A percentile compares a stretch with the other conserved stretches of the same genome.
Conservation (phyloP, 2,888 invertebrate species). For the Mimumesa dahlbomi region DNA sequence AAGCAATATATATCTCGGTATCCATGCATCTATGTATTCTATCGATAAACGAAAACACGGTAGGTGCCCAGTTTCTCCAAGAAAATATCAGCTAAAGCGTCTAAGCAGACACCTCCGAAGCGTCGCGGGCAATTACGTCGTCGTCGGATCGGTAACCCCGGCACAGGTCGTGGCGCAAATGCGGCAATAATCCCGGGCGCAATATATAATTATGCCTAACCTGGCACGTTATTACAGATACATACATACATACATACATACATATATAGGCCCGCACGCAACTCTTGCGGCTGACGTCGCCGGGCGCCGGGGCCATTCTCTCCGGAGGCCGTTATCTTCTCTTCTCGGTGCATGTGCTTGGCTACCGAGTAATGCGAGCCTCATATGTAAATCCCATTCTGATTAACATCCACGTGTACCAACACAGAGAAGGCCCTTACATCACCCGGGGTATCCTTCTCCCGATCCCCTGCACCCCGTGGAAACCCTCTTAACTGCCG, state of each 20-base stretch:
- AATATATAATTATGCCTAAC: slow-evolving; percentile 69
- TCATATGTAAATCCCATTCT: slow-evolving; percentile 77
- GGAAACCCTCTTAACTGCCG: slow-evolving; percentile 49
- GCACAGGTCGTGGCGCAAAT: slow-evolving; percentile 55
- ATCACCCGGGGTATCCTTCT: slow-evolving; percentile 49
- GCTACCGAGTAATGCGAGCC: slow-evolving; percentile 71
- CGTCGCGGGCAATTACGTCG: slow-evolving; percentile 21
- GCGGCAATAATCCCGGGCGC: slow-evolving; percentile 56
- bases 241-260: no score
- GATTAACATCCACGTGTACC: slow-evolving; percentile 74
- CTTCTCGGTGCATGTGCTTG: slow-evolving; percentile 71
- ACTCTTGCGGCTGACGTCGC: slow-evolving; percentile 48
- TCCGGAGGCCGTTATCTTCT: slow-evolving; percentile 71
- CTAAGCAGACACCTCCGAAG: background rate
- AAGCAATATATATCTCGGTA: no score
- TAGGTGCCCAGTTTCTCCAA: no score
- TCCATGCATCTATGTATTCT: no score
- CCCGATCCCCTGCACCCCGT: slow-evolving; percentile 38
- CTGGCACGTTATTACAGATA: slow-evolving; percentile 68
- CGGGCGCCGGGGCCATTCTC: slow-evolving; percentile 55
- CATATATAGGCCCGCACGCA: slow-evolving; percentile 47
- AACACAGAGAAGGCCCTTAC: slow-evolving; percentile 54
- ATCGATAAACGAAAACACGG: no score
- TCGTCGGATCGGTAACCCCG: slow-evolving; percentile 60
- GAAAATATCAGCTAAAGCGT: background rate